Evolutionary conservation across 1,140 invertebrate genomes (phyloP).

Genomic region (Caenorhabditis tropicalis): DNA sequence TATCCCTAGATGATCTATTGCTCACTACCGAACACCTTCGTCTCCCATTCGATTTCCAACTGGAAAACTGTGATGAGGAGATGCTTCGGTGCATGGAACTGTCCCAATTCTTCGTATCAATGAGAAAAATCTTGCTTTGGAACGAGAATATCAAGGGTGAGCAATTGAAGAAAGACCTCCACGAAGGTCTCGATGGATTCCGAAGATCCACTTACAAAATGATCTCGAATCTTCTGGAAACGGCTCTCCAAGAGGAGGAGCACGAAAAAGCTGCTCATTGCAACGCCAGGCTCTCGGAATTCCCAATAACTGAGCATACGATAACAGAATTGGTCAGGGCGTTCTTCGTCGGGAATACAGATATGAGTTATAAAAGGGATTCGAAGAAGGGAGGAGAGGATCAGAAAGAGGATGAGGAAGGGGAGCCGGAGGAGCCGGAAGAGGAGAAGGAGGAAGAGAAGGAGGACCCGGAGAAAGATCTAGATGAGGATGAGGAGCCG

Average conservation of each 20-base stretch:
- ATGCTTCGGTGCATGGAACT: constrained; percentile 11
- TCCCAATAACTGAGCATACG: constrained; percentile 1
- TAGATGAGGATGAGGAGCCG: neutral
- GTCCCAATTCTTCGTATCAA: neutral
- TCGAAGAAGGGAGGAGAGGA: neutral
- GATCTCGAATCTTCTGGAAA: neutral
- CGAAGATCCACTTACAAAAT: constrained; percentile 8
- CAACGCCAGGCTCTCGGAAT: constrained; percentile 16
- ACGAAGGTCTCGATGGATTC: neutral
- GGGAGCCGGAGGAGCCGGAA: neutral
- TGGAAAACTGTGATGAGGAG: neutral
- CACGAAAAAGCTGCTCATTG: constrained; percentile 9
- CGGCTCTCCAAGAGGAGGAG: constrained; percentile 9
- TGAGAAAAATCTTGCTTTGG: constrained; percentile 5
- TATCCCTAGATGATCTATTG: neutral
- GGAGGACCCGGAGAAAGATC: too few relatives aligned
- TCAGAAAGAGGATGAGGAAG: neutral
- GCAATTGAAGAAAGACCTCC: neutral
- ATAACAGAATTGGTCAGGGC: neutral
- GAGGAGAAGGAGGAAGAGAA: neutral
- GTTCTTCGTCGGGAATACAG: neutral
- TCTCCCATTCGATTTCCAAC: neutral
- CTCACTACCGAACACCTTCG: neutral
- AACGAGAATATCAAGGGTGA: neutral
- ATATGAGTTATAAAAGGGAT: neutral